Conservation (phyloP, 2,113 vertebrate species). For the Phaetusa simplex region DNA sequence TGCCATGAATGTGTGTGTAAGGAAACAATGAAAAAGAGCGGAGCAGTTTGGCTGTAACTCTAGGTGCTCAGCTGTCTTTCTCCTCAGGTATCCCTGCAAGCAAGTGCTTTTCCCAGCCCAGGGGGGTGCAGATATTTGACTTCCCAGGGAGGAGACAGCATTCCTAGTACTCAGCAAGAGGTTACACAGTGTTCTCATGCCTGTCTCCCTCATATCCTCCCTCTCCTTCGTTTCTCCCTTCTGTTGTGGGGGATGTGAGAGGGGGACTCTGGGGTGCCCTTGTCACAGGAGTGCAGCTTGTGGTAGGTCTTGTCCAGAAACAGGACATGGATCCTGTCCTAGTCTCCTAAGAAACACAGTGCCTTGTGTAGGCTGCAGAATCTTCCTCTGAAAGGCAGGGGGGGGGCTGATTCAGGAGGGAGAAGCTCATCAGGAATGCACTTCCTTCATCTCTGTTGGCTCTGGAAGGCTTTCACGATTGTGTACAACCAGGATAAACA, state of each 20-base stretch:
- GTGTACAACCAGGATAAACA: not conserved
- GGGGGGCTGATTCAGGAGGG: not conserved
- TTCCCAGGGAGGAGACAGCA: not conserved
- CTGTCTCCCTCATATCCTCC: not conserved
- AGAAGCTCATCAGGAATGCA: not conserved
- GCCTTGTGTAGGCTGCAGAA: not conserved
- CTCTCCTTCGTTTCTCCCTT: not conserved
- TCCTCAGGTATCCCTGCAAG: not conserved
- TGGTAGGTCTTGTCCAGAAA: not conserved
- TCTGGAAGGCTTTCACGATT: not conserved
- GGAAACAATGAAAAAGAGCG: not conserved
- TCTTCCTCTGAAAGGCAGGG: not conserved
- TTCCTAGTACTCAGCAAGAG: not conserved
- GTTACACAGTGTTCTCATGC: not conserved
- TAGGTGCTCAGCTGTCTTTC: not conserved
- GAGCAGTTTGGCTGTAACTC: not conserved
- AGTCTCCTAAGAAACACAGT: not conserved
- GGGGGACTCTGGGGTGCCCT: too few species aligned
- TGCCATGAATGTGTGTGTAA: not conserved
- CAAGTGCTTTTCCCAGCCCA: not conserved
- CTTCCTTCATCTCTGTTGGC: not conserved
- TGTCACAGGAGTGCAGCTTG: rapidly evolving
- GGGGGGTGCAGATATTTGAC: not conserved
- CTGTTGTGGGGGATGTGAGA: not conserved
- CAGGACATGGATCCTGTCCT: not conserved